Conservation (phyloP, 2,797 vertebrate species). For the Microhierax caerulescens region DNA sequence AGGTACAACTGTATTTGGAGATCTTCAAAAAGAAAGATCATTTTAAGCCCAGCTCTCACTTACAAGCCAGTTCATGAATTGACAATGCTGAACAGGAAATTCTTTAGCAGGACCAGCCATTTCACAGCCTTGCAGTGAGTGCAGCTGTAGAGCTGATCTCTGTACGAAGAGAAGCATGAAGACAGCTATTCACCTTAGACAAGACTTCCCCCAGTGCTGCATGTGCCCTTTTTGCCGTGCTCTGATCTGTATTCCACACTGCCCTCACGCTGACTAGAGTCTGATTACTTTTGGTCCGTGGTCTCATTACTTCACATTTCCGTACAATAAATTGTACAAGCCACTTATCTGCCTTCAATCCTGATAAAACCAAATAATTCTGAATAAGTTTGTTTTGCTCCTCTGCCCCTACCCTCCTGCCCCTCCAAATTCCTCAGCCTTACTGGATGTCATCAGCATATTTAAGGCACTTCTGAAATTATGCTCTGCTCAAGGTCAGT, state of each 20-base stretch:
- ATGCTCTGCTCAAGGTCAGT: background rate
- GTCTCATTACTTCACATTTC: background rate
- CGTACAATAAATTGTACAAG: background rate
- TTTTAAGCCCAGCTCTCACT: background rate
- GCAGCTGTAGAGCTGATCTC: background rate
- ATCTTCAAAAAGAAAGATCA: background rate
- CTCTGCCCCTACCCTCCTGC: background rate
- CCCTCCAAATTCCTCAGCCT: background rate
- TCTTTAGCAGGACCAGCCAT: background rate
- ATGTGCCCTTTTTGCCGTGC: background rate
- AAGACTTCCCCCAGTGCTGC: background rate
- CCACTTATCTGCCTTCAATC: background rate
- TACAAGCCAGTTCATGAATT: background rate
- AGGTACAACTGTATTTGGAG: background rate
- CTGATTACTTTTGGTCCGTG: background rate
- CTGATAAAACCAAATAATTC: background rate
- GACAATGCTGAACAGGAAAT: background rate
- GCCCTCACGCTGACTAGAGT: background rate
- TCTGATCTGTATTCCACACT: background rate
- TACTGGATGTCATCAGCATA: background rate
- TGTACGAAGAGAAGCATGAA: background rate
- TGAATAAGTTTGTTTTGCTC: background rate
- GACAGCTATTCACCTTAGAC: background rate
- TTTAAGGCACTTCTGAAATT: constrained; percentile 22
- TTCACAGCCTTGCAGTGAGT: background rate